Conservation (phyloP, 2,888 invertebrate genomes). For the Cheilosia vulpina region DNA sequence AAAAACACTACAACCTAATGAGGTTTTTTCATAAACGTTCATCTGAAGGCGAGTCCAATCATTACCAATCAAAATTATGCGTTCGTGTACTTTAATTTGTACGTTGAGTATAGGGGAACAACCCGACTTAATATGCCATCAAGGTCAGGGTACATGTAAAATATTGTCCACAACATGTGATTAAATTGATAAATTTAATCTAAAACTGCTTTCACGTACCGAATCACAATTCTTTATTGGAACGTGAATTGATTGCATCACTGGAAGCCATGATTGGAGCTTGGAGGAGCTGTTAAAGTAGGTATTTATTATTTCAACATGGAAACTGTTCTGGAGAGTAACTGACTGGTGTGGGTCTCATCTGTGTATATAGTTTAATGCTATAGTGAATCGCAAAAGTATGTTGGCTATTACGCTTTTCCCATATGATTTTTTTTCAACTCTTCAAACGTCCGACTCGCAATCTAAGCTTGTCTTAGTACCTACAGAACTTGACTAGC, state of each 20-base stretch:
- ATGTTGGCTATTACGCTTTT: too few relatives aligned
- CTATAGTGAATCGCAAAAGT: too few relatives aligned
- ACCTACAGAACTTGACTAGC: too few relatives aligned
- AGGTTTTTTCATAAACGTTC: constrained; percentile 6
- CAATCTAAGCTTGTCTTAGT: too few relatives aligned
- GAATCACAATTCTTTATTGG: constrained; percentile 39
- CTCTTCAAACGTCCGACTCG: too few relatives aligned
- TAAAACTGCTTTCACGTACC: constrained; percentile 39
- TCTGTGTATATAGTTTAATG: too few relatives aligned
- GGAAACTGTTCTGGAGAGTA: background rate
- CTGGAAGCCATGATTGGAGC: background rate
- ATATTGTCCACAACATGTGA: constrained; percentile 12
- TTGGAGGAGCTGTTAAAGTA: background rate
- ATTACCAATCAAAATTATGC: constrained; percentile 30
- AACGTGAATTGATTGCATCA: constrained; percentile 50
- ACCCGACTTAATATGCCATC: constrained; percentile 2
- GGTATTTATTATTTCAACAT: constrained; percentile 1
- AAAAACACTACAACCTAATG: background rate
- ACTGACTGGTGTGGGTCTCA: too few relatives aligned
- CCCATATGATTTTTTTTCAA: too few relatives aligned
- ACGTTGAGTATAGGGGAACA: constrained; percentile 10
- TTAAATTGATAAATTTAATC: constrained; percentile 34
- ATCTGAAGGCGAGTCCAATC: constrained; percentile 24
- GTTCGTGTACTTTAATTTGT: constrained; percentile 20
- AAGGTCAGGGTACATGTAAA: constrained; percentile 36